Conservation (phyloP, 1,140 invertebrate genomes). For the Heliconius melpomene region DNA sequence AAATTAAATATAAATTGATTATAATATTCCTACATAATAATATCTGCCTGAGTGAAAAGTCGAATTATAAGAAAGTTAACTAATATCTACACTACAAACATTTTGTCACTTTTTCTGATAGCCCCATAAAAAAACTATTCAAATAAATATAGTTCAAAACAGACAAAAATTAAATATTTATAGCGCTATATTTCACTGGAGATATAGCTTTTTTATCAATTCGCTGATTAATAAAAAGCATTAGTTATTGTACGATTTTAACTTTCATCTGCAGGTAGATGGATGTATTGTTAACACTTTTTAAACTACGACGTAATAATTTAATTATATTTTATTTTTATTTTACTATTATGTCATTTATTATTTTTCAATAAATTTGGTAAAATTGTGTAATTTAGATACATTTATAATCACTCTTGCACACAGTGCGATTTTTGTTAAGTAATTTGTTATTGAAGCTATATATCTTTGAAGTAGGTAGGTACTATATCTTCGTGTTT, state of each 20-base stretch:
- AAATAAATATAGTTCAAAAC: neutral
- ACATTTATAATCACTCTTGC: neutral
- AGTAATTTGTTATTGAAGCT: too few species aligned
- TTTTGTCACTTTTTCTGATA: too few species aligned
- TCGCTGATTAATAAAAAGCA: neutral
- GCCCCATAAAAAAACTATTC: too few species aligned
- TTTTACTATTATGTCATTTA: neutral
- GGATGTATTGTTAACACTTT: neutral
- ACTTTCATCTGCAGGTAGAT: neutral
- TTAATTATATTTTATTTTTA: neutral
- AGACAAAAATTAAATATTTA: neutral
- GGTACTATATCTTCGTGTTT: too few species aligned
- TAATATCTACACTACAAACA: too few species aligned
- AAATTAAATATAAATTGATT: too few species aligned
- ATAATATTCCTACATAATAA: too few species aligned
- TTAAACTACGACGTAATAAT: neutral
- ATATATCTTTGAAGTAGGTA: too few species aligned
- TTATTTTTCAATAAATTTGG: neutral
- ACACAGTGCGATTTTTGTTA: neutral
- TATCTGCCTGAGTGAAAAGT: too few species aligned
- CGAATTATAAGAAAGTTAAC: too few species aligned
- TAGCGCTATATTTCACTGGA: neutral
- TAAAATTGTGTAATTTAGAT: neutral
- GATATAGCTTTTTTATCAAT: neutral
- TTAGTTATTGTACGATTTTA: constrained; percentile 3